phyloP scores from a whole-genome alignment of 2,888 invertebrate species.

The Microchrysa polita region DNA sequence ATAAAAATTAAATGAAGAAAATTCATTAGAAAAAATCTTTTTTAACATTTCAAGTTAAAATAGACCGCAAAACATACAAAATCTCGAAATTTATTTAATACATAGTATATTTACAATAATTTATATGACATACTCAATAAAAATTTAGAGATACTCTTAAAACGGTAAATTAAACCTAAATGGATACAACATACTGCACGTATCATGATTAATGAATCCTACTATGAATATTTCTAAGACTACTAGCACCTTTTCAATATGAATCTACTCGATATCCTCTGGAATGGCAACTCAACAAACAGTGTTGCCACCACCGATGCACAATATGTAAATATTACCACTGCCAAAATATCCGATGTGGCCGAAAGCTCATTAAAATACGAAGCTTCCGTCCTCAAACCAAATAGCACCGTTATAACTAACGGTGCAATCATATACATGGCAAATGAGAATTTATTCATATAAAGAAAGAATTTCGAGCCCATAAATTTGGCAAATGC shows the following conservation, averaged over 20 bases:
- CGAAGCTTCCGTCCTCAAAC: constrained; percentile 55
- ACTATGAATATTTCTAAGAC: background rate
- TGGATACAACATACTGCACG: no score
- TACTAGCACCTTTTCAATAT: constrained; percentile 45
- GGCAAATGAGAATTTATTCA: constrained; percentile 58
- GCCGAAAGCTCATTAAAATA: constrained; percentile 56
- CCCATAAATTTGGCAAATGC: constrained; percentile 54
- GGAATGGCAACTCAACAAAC: constrained; percentile 56
- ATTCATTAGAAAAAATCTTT: no score
- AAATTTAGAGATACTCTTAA: no score
- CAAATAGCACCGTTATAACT: constrained; percentile 54
- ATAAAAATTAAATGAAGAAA: no score
- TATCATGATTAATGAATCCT: no score
- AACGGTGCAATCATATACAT: constrained; percentile 59
- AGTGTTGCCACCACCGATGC: constrained; percentile 53
- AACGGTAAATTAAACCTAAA: no score
- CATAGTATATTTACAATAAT: no score
- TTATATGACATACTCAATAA: no score
- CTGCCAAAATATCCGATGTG: constrained; percentile 54
- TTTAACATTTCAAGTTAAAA: no score
- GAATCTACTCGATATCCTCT: constrained; percentile 54
- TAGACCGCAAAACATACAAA: no score
- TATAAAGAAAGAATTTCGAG: constrained; percentile 54
- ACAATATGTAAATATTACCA: constrained; percentile 53
- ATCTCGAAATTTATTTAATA: no score